Conservation (phyloP, 2,797 vertebrate species). For the Cercopithecus hamlyni region DNA sequence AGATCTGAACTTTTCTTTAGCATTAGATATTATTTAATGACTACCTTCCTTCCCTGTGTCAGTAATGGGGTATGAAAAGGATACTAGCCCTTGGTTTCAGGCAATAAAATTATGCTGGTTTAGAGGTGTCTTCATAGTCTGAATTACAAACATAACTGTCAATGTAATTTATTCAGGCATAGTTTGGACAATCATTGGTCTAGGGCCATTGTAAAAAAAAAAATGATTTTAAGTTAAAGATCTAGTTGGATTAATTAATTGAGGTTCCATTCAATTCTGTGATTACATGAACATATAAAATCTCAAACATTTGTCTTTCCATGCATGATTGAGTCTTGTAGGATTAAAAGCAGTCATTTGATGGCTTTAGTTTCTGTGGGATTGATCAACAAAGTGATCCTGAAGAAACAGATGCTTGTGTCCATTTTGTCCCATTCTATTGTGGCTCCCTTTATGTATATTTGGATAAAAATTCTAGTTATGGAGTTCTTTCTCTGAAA, state of each 20-base stretch:
- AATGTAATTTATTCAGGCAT: slow-evolving; percentile 2
- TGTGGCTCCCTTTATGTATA: background rate
- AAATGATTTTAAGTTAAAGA: background rate
- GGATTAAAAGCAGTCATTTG: background rate
- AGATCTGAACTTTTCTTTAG: background rate
- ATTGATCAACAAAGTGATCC: background rate
- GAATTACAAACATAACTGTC: background rate
- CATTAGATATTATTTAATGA: background rate
- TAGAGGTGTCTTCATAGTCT: background rate
- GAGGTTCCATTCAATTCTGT: background rate
- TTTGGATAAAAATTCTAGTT: background rate
- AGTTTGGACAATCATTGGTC: background rate
- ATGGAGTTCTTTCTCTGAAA: background rate
- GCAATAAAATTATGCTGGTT: background rate
- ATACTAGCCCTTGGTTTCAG: background rate
- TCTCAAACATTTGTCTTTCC: background rate
- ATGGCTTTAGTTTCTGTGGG: background rate
- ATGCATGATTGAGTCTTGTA: background rate
- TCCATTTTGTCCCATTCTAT: background rate
- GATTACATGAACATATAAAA: background rate
- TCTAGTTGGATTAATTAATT: background rate
- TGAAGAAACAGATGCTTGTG: background rate
- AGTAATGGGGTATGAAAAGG: background rate
- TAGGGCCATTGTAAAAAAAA: background rate
- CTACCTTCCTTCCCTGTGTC: background rate